Base-by-base conservation (phyloP, 2,113 vertebrate species). In the Bombycilla garrulus region DNA sequence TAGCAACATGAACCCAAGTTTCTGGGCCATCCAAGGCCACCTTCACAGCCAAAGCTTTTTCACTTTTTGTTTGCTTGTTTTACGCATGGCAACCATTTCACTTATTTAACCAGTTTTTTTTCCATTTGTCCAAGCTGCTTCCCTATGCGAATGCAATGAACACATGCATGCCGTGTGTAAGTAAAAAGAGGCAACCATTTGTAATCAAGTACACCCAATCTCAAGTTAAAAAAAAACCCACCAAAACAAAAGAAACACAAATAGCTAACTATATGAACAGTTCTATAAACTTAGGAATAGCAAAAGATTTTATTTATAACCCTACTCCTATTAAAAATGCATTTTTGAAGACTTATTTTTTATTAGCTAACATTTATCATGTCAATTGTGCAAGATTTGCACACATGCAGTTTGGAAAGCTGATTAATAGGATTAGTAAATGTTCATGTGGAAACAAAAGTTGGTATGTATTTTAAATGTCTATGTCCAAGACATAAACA, bases 1-100 rank as follows among this genome's bases (percentile, higher is more conserved):
- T 94, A 93, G 93, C 92, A 92, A 95, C 81, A 0, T 21, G 70
- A 88, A 95, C 57, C 47, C 60, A 86, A 93, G 85, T 94, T 91
- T 90, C 93, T 95, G 88, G 91, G 86, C 56, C 92, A 93, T 91
- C 86, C 89, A 80, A 94, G 69, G 23, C 22, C 0, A 33, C 60
- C 76, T 96, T 91, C 74, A 92, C 88, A 74, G 86, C 76, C 85
- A 96, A 92, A 79, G 69, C 56, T 84, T 95, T 93, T 92, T 64
- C 72, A 57, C 76, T 95, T 94, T 66, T 81, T 96, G 93, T 96
- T 96, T 97, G 88, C 83, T 95, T 94, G 76, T 90, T 97, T 95
- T 92, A 93, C 1, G 2, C 84, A 86, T 76, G 84, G 92, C 90
- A 95, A 95, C 76, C 94, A 66, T 85, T 58, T 83, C 50, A 53